These are phyloP conservation scores for Ciconia maguari DNA, from an alignment of 2,113 vertebrate species.

Conservation along the genomic window DNA sequence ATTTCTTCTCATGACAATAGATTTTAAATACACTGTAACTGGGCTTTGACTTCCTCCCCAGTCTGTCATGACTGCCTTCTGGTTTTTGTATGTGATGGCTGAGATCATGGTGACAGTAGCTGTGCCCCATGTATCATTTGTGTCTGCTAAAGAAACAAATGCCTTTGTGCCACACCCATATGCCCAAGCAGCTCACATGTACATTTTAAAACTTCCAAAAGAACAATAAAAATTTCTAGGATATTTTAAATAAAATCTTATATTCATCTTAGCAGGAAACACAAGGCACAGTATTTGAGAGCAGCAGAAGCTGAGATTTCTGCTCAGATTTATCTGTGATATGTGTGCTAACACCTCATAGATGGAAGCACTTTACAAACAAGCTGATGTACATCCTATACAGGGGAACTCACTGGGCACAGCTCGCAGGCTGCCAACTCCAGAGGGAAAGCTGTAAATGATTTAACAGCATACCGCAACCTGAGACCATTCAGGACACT, in stretches of 20 bases:
- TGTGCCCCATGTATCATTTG: not conserved
- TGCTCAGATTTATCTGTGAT: not conserved
- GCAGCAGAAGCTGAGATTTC: not conserved
- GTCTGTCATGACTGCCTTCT: not conserved
- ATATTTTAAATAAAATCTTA: not conserved
- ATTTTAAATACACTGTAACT: not conserved
- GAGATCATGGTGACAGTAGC: not conserved
- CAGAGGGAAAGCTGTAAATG: not conserved
- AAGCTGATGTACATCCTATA: not conserved
- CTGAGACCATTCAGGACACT: not conserved
- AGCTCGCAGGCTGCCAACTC: not conserved
- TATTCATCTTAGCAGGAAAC: not conserved
- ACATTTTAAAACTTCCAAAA: not conserved
- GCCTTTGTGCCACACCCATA: not conserved
- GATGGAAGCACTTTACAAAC: not conserved
- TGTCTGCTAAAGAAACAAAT: not conserved
- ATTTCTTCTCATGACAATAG: not conserved
- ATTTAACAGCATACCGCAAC: not conserved
- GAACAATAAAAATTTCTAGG: not conserved
- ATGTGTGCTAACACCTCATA: not conserved
- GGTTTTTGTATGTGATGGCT: not conserved
- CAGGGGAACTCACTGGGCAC: not conserved
- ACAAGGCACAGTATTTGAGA: not conserved
- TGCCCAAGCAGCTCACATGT: fast-evolving
- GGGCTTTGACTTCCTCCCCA: not conserved